A percentile compares a stretch with the other conserved stretches of the same genome.
These are phyloP conservation scores for Palythoa heliodiscus DNA, from an alignment of 92 coral and sea anemone genomes.

Conservation along the genomic window DNA sequence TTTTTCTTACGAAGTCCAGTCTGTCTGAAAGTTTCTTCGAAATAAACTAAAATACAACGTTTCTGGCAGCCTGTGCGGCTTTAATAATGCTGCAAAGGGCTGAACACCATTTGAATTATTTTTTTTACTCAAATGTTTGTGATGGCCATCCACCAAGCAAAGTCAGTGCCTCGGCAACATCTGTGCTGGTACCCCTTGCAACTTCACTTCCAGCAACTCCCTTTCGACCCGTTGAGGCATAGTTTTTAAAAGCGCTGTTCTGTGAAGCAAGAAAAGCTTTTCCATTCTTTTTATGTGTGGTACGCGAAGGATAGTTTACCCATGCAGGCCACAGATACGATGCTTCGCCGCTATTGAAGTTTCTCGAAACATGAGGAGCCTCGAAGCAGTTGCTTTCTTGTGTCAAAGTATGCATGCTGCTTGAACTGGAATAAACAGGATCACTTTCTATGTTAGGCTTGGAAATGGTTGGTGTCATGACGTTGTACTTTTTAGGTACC, in stretches of 20 bases:
- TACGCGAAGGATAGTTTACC: conserved; percentile 8
- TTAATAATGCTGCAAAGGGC: not conserved
- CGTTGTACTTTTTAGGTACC: conserved; percentile 3
- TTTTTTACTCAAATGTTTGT: not conserved
- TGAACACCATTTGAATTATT: not conserved
- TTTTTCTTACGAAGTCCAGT: too few species aligned
- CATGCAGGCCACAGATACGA: conserved; percentile 19
- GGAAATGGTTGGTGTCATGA: not conserved
- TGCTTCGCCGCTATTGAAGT: conserved; percentile 32
- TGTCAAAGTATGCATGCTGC: not conserved
- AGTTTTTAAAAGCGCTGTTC: conserved; percentile 33
- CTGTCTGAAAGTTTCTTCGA: too few species aligned
- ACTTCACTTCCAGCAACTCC: not conserved
- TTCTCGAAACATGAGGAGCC: conserved; percentile 13
- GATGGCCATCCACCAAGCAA: conserved; percentile 14
- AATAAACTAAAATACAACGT: too few species aligned
- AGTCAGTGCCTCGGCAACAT: conserved; percentile 33
- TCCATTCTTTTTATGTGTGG: not conserved
- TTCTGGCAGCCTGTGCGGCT: not conserved
- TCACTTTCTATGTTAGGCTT: not conserved
- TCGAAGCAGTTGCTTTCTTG: conserved; percentile 8
- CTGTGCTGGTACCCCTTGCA: not conserved
- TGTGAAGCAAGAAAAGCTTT: conserved; percentile 21
- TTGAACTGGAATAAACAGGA: conserved; percentile 14
- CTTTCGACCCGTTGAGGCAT: not conserved